phyloP scores from a whole-genome alignment of 2,113 vertebrate species.

The Notarius lentiginosus region DNA sequence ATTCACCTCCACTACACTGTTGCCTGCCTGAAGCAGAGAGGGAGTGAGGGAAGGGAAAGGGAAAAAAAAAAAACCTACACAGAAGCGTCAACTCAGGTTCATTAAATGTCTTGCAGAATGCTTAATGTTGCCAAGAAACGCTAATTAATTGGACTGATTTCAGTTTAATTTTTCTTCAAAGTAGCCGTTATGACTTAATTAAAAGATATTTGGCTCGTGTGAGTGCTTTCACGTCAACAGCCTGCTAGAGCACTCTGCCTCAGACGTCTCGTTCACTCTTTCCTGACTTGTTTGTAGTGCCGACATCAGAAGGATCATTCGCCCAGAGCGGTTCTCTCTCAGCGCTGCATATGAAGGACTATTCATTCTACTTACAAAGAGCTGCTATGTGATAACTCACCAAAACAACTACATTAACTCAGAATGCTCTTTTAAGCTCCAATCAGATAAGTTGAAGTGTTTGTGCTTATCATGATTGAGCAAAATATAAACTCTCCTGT shows the following conservation, averaged over 20 bases:
- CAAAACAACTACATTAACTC: conserved; percentile 14
- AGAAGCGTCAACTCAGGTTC: conserved; percentile 45
- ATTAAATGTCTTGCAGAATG: conserved; percentile 43
- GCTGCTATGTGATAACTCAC: conserved; percentile 42
- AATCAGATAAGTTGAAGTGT: conserved; percentile 22
- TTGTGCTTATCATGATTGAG: conserved; percentile 28
- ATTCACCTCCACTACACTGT: conserved; percentile 65
- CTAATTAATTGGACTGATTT: conserved; percentile 59
- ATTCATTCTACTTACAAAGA: conserved; percentile 68
- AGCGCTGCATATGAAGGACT: conserved; percentile 66
- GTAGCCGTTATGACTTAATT: conserved; percentile 51
- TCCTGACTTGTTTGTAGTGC: conserved; percentile 67
- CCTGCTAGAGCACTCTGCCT: conserved; percentile 59
- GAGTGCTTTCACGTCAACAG: conserved; percentile 52
- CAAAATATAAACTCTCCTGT: background rate
- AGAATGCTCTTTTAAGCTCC: conserved; percentile 24
- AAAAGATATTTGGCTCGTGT: conserved; percentile 51
- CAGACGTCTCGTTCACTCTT: conserved; percentile 61
- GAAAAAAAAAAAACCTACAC: conserved; percentile 20
- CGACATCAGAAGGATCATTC: conserved; percentile 69
- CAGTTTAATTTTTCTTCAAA: conserved; percentile 53
- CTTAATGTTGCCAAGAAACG: conserved; percentile 50
- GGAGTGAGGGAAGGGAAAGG: conserved; percentile 24
- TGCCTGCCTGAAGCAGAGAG: conserved; percentile 46
- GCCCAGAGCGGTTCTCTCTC: conserved; percentile 66